These are phyloP conservation scores for Lymantria monacha DNA, from an alignment of 2,888 invertebrate genomes.

Conservation along the genomic window DNA sequence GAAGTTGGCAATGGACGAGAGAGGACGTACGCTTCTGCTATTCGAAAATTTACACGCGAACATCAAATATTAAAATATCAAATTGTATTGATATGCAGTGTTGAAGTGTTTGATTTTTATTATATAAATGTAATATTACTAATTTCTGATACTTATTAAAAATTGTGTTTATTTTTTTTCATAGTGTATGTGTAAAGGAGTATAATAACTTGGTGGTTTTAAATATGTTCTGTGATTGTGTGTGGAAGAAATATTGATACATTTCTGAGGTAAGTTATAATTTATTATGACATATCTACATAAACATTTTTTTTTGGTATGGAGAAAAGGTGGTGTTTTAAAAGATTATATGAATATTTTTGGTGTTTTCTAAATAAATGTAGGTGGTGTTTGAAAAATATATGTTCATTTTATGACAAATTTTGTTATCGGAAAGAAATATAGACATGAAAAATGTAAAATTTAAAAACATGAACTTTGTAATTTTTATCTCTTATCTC, in stretches of 20 bases:
- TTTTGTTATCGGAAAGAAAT: too few relatives aligned
- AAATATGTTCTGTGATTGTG: constrained; percentile 8
- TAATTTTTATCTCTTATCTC: too few relatives aligned
- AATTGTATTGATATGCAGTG: constrained; percentile 11
- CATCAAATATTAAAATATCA: constrained; percentile 6
- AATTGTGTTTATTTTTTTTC: constrained; percentile 3
- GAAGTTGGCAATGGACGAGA: constrained; percentile 12
- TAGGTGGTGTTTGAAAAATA: too few relatives aligned
- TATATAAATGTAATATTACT: neutral
- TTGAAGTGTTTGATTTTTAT: constrained; percentile 15
- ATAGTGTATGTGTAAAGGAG: constrained; percentile 15
- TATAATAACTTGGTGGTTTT: constrained; percentile 13
- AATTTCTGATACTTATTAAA: constrained; percentile 1
- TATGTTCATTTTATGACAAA: too few relatives aligned
- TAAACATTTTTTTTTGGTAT: too few relatives aligned
- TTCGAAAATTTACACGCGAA: constrained; percentile 13
- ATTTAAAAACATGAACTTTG: too few relatives aligned
- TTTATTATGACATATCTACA: neutral
- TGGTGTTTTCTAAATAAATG: too few relatives aligned
- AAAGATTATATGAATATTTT: too few relatives aligned
- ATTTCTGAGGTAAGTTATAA: constrained; percentile 15
- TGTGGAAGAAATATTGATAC: neutral
- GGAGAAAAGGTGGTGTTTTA: too few relatives aligned
- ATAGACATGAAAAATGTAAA: too few relatives aligned
- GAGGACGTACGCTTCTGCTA: constrained; percentile 17